Percentiles rank a stretch among this genome's conserved stretches.
phyloP scores from a whole-genome alignment of 2,888 invertebrate genomes.

The Agrotis clavis region DNA sequence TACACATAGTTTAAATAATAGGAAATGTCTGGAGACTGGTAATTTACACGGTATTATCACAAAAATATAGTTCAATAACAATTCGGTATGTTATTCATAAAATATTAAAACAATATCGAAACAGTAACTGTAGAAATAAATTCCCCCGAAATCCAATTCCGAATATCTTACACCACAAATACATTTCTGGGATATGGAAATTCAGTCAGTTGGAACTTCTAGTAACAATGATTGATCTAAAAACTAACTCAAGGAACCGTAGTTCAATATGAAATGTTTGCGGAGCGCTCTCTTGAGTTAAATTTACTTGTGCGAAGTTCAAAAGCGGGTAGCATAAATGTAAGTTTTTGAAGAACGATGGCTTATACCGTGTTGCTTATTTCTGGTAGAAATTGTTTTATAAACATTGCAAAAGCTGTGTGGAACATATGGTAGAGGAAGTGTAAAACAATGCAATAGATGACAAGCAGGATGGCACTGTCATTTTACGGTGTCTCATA shows the following conservation, averaged over 20 bases:
- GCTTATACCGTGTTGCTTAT: conserved; percentile 15
- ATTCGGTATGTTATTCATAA: too few relatives aligned
- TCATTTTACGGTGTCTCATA: not conserved
- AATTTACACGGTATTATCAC: too few relatives aligned
- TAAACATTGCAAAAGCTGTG: not conserved
- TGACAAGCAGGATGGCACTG: not conserved
- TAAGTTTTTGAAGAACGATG: conserved; percentile 31
- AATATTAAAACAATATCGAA: not conserved
- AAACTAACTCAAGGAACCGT: conserved; percentile 41
- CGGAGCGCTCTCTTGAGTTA: conserved; percentile 36
- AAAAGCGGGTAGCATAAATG: conserved; percentile 32
- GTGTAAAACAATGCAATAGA: not conserved
- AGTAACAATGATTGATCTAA: conserved; percentile 61
- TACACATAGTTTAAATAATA: too few relatives aligned
- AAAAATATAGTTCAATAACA: too few relatives aligned
- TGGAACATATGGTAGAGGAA: too few relatives aligned
- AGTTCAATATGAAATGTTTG: conserved; percentile 57
- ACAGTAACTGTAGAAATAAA: not conserved
- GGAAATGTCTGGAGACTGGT: too few relatives aligned
- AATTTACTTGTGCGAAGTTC: conserved; percentile 52
- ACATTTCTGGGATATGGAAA: conserved; percentile 41
- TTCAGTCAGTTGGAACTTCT: conserved; percentile 34
- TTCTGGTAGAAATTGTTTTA: not conserved
- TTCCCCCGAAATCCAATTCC: conserved; percentile 11
- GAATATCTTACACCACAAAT: not conserved